These are phyloP conservation scores for Aporophyla nigra DNA, from an alignment of 2,888 invertebrate genomes.

Conservation along the genomic window DNA sequence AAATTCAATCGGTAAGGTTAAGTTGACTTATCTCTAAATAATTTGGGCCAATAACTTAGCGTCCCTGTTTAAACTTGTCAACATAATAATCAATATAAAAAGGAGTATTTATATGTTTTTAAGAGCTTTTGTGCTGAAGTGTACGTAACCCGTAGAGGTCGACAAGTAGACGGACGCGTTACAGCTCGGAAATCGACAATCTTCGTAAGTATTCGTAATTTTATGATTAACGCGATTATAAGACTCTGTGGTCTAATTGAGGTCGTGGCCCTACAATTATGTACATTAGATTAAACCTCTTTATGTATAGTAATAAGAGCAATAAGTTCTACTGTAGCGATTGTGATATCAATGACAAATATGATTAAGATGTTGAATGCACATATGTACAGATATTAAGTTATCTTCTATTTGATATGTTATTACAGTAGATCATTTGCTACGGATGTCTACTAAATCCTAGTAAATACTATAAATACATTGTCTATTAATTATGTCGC, in stretches of 20 bases:
- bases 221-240: constrained; percentile 84
- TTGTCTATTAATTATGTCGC: neutral
- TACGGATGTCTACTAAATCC: constrained; percentile 30
- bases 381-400: constrained; percentile 27
- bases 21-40: constrained; percentile 24
- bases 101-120: constrained; percentile 12
- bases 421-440: constrained; percentile 40
- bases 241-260: constrained; percentile 79
- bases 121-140: constrained; percentile 56
- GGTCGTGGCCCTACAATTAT: constrained; percentile 83
- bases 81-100: constrained; percentile 1
- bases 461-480: neutral
- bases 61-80: neutral
- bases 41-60: constrained; percentile 35
- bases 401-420: constrained; percentile 49
- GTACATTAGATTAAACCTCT: constrained; percentile 69
- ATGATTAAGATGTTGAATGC: constrained; percentile 41
- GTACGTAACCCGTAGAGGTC: constrained; percentile 76
- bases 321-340: constrained; percentile 47
- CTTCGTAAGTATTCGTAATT: constrained; percentile 79
- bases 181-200: constrained; percentile 81
- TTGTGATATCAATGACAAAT: constrained; percentile 59
- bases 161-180: constrained; percentile 66
- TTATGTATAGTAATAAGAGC: constrained; percentile 58
- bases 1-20: constrained; percentile 18